Base-by-base conservation (phyloP, 1,140 invertebrate genomes). In the Drosophila pruinosa region DNA sequence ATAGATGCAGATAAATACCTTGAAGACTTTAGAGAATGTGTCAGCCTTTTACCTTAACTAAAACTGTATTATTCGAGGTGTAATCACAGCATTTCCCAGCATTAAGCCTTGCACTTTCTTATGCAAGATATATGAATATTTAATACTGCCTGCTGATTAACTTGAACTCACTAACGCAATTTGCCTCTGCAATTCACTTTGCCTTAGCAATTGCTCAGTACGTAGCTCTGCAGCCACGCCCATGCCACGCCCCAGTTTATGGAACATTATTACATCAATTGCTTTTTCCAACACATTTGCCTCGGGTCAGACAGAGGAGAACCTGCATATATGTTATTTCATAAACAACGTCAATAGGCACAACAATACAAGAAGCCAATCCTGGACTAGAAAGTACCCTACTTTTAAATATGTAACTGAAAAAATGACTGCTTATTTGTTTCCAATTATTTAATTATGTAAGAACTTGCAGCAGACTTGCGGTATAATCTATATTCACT, bases 251-350 rank as follows among this genome's bases (percentile, higher is more conserved):
- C 39, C 24, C 54, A 64, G 47, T 70, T 71, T 56, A 72, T 59
- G 64, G 68, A 41, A n/a, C 54, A 57, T 64, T 48, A 79, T 72
- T 69, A 62, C 67, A 70, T 62, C 52, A 68, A 71, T 68, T 80
- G 57, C 56, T 63, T 67, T 85, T 80, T 80, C 72, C 76, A 86
- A 77, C 65, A 77, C 65, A 83, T 77, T 80, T 67, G 73, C 69
- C 58, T 47, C 24, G 57, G 59, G 63, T 45, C 19, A 45, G 21
- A 17, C 36, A 71, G 38, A 65, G 75, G 24, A 50, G 53, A 79
- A 74, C 69, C 52, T 81, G 70, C 69, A 81, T 61, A 63, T 52
- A 80, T 56, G 48, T 61, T 75, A 67, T 76, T 63, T 47, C 41
- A 72, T 68, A 61, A 54, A 48, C 45, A 53, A 63, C n/a, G 12